These are phyloP conservation scores for Neotragus moschatus DNA, from an alignment of 2,113 vertebrate genomes.

Conservation along the genomic window DNA sequence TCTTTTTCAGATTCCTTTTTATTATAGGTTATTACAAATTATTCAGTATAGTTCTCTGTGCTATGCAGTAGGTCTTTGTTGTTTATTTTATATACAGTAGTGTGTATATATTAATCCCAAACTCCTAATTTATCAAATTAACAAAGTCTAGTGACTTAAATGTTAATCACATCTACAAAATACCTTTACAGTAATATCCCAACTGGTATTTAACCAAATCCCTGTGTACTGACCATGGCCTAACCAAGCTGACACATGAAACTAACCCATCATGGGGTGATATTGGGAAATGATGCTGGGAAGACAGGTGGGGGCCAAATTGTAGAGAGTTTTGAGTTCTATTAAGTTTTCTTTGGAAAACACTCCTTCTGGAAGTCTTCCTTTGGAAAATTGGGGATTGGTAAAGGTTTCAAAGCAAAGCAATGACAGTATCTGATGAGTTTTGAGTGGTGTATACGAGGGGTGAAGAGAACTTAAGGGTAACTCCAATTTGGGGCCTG, in stretches of 20 bases:
- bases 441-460: neutral
- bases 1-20: neutral
- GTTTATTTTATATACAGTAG: neutral
- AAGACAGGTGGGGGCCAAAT: neutral
- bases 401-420: neutral
- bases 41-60: neutral
- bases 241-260: neutral
- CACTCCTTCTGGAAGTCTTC: neutral
- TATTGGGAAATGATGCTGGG: neutral
- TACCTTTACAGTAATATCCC: neutral
- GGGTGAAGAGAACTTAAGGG: neutral
- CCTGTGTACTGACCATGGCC: neutral
- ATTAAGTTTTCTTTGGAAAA: neutral
- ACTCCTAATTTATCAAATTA: neutral
- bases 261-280: neutral
- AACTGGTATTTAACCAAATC: neutral
- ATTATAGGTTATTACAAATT: neutral
- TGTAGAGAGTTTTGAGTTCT: neutral
- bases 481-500: neutral
- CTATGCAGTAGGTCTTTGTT: neutral
- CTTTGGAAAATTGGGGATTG: neutral
- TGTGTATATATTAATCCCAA: neutral
- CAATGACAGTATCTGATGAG: neutral
- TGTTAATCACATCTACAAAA: neutral
- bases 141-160: neutral